phyloP scores from a whole-genome alignment of 2,888 invertebrate species.

The Portevinia maculata region DNA sequence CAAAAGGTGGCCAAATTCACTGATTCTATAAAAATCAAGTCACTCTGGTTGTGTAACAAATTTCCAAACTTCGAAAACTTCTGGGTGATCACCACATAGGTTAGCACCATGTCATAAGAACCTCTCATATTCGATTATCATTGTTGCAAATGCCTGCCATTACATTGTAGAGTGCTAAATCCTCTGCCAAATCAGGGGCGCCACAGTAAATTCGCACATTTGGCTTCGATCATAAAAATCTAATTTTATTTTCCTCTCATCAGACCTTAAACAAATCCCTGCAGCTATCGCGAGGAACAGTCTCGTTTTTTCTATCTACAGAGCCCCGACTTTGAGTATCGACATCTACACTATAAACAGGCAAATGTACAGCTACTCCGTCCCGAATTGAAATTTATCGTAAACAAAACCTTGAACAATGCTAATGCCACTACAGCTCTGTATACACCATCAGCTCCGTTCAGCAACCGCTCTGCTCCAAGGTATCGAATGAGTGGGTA shows the following conservation, averaged over 20 bases:
- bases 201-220: slow-evolving; percentile 68
- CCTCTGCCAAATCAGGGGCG: slow-evolving; percentile 41
- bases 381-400: slow-evolving; percentile 56
- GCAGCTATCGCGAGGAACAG: background rate
- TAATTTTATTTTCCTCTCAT: slow-evolving; percentile 36
- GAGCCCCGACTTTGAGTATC: background rate
- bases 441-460: background rate
- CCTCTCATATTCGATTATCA: background rate
- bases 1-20: no score
- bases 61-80: background rate
- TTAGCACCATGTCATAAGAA: background rate
- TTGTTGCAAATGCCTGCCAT: background rate
- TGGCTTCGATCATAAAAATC: slow-evolving; percentile 55
- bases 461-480: background rate
- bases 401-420: slow-evolving; percentile 69
- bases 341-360: slow-evolving; percentile 26
- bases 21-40: no score
- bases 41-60: no score
- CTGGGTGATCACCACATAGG: background rate
- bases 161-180: background rate
- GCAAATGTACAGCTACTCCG: slow-evolving; percentile 15
- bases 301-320: slow-evolving; percentile 1
- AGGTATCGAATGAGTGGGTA: slow-evolving; percentile 29
- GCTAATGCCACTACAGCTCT: slow-evolving; percentile 19
- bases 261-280: background rate